These are phyloP conservation scores for Dicaeum eximium DNA, from an alignment of 2,113 vertebrate genomes.

Conservation along the genomic window DNA sequence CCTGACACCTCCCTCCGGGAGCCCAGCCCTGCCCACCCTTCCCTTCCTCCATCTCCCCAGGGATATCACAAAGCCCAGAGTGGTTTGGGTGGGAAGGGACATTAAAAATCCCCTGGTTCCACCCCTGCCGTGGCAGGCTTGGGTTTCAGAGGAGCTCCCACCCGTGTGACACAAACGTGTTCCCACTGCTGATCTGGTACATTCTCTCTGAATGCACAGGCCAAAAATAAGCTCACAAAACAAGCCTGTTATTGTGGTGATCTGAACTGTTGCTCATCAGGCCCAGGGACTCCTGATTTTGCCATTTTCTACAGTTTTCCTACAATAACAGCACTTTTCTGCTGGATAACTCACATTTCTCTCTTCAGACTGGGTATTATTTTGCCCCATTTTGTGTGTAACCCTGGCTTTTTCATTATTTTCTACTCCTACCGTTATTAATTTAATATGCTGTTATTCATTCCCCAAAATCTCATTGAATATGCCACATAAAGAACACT, in stretches of 20 bases:
- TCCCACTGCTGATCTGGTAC: neutral
- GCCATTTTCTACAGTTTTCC: neutral
- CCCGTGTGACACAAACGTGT: neutral
- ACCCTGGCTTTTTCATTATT: neutral
- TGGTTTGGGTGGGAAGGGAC: neutral
- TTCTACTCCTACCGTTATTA: neutral
- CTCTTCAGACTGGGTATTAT: neutral
- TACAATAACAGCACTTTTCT: neutral
- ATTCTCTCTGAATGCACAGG: neutral
- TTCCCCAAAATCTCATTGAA: neutral
- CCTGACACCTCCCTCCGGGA: too few species aligned
- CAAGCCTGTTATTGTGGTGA: neutral
- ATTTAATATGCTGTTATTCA: neutral
- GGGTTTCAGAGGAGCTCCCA: neutral
- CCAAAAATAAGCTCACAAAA: neutral
- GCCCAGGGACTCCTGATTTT: neutral
- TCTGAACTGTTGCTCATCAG: neutral
- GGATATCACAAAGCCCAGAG: neutral
- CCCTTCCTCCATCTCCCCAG: neutral
- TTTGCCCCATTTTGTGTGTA: neutral
- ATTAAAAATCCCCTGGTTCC: neutral
- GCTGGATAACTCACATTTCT: neutral
- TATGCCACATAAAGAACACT: neutral
- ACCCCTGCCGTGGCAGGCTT: neutral
- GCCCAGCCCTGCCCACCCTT: too few species aligned